A percentile compares a stretch with the other conserved stretches of the same genome.
Conservation (phyloP, 1,140 invertebrate species). For the Drosophila bipectinata region DNA sequence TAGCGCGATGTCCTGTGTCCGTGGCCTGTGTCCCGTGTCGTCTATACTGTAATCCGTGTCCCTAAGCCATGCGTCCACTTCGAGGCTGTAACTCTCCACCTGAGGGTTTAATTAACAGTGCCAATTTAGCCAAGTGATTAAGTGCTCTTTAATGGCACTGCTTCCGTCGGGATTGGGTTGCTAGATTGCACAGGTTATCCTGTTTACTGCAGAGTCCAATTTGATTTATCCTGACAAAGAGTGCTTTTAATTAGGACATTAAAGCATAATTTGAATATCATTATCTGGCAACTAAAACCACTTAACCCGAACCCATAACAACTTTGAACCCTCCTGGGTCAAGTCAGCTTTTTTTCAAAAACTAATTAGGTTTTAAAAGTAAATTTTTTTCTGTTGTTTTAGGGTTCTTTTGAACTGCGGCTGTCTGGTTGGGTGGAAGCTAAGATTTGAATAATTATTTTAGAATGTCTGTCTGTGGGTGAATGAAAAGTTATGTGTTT, state of each 20-base stretch:
- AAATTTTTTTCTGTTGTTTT: conserved; percentile 27
- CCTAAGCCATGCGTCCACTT: conserved; percentile 13
- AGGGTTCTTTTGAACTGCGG: conserved; percentile 11
- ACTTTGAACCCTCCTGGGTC: neutral
- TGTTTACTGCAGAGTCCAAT: neutral
- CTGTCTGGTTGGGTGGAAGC: conserved; percentile 3
- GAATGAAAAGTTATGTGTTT: neutral
- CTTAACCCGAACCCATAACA: conserved; percentile 6
- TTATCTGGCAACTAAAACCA: conserved; percentile 17
- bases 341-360: conserved; percentile 19
- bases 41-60: conserved; percentile 9
- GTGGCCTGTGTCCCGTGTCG: neutral
- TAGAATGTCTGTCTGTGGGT: neutral
- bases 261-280: conserved; percentile 31
- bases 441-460: conserved; percentile 40
- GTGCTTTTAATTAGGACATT: conserved; percentile 25
- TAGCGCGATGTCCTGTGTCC: conserved; percentile 1
- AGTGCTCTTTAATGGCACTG: conserved; percentile 60
- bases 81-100: conserved; percentile 14
- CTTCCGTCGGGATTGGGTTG: conserved; percentile 20
- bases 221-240: neutral
- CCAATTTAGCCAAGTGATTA: conserved; percentile 63
- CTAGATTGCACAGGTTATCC: conserved; percentile 1
- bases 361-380: conserved; percentile 44
- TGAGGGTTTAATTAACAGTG: conserved; percentile 49